A percentile compares a stretch with the other conserved stretches of the same genome.
These are phyloP conservation scores for Drosophila conformis DNA, from an alignment of 2,888 invertebrate species.

Conservation along the genomic window DNA sequence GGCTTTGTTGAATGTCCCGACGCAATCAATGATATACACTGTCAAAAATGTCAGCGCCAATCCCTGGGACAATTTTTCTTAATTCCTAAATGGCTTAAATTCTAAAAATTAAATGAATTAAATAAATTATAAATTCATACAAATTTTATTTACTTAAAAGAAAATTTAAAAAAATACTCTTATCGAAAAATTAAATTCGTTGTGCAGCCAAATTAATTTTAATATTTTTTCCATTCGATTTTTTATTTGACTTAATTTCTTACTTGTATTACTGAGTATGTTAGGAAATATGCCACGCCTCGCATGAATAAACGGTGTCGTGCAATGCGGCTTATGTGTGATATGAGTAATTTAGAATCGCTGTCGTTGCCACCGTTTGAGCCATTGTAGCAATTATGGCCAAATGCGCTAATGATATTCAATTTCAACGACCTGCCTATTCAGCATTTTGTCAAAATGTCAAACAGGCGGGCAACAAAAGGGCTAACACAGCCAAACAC, in stretches of 20 bases:
- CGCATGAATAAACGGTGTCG: constrained; percentile 7
- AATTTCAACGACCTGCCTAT: constrained; percentile 56
- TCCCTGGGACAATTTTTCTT: not conserved
- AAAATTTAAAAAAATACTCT: not conserved
- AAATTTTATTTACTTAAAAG: not conserved
- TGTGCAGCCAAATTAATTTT: not conserved
- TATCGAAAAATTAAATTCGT: not conserved
- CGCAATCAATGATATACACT: not conserved
- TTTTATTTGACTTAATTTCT: not conserved
- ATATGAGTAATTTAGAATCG: constrained; percentile 64
- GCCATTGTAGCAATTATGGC: constrained; percentile 51
- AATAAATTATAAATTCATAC: not conserved
- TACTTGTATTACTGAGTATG: not conserved
- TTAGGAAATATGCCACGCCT: constrained; percentile 3
- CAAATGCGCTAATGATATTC: constrained; percentile 72
- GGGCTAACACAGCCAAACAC: constrained; percentile 43
- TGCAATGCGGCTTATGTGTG: constrained; percentile 45
- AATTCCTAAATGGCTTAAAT: not conserved
- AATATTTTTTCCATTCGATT: not conserved
- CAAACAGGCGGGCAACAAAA: constrained; percentile 55
- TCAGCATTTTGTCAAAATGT: constrained; percentile 70
- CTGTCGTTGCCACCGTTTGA: not conserved
- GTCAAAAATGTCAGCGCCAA: not conserved
- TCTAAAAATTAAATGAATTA: not conserved
- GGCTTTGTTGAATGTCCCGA: not conserved